Evolutionary conservation across 2,113 vertebrate species (phyloP).

Genomic region (Psilopogon haemacephalus): DNA sequence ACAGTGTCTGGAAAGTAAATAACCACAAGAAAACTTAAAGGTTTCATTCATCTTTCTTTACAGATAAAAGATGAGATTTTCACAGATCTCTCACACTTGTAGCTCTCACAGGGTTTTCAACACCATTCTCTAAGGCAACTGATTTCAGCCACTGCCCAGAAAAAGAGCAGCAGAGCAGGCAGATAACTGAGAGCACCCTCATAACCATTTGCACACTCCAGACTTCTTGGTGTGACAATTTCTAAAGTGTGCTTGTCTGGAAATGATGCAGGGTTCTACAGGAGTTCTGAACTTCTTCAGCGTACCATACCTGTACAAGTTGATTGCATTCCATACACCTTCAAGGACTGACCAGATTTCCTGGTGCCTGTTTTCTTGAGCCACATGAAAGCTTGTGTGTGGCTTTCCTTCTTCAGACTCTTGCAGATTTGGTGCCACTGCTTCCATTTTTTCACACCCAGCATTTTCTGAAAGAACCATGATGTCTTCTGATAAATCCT

Average conservation of each 20-base stretch:
- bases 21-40: neutral
- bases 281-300: neutral
- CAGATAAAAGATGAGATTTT: neutral
- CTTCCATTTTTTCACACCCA: slow-evolving; percentile 67
- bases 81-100: neutral
- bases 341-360: slow-evolving; percentile 90
- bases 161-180: neutral
- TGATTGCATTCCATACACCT: slow-evolving; percentile 85
- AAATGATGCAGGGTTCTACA: neutral
- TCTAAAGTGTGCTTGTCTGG: neutral
- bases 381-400: slow-evolving; percentile 62
- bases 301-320: slow-evolving; percentile 80
- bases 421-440: neutral
- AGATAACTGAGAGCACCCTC: neutral
- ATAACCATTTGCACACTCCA: neutral
- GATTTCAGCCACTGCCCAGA: neutral
- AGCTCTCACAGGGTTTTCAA: neutral
- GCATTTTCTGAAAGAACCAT: slow-evolving; percentile 64
- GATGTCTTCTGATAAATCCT: slow-evolving; percentile 60
- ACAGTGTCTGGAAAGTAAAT: neutral
- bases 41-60: neutral
- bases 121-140: neutral
- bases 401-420: slow-evolving; percentile 64
- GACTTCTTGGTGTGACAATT: neutral
- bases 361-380: slow-evolving; percentile 70